phyloP scores from a whole-genome alignment of 1,140 invertebrate species.

The Cecropterus lyciades region DNA sequence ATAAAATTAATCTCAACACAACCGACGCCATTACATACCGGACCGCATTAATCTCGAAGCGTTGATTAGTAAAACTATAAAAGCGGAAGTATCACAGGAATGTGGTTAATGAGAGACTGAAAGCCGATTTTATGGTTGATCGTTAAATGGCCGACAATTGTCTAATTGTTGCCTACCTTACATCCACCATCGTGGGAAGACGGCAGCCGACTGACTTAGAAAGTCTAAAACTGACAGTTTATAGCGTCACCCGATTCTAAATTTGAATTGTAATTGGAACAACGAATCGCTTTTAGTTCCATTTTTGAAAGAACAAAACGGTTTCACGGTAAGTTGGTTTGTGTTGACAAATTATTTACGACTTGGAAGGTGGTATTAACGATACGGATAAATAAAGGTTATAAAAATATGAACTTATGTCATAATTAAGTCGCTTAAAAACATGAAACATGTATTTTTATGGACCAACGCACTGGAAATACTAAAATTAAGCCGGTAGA shows the following conservation, averaged over 20 bases:
- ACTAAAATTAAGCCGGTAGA: too few species aligned
- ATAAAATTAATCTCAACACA: constrained; percentile 78
- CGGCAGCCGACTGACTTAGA: constrained; percentile 64
- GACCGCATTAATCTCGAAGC: constrained; percentile 78
- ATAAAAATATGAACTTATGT: constrained; percentile 30
- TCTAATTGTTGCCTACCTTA: constrained; percentile 80
- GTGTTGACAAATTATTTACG: constrained; percentile 25
- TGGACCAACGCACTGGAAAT: not conserved
- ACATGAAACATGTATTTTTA: constrained; percentile 19
- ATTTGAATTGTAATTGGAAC: constrained; percentile 74
- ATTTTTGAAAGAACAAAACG: constrained; percentile 59
- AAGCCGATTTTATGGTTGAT: constrained; percentile 79
- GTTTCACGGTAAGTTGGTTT: constrained; percentile 31
- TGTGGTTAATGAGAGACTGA: constrained; percentile 81
- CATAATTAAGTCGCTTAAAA: constrained; percentile 27
- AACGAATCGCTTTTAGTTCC: constrained; percentile 71
- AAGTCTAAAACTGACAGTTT: constrained; percentile 72
- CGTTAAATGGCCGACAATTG: constrained; percentile 81
- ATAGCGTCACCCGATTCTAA: constrained; percentile 72
- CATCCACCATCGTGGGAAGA: constrained; percentile 76
- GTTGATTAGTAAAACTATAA: constrained; percentile 84
- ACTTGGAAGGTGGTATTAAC: constrained; percentile 8
- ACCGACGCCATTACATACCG: constrained; percentile 74
- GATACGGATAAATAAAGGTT: constrained; percentile 7
- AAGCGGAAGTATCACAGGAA: constrained; percentile 82